Evolutionary conservation across 2,888 invertebrate genomes (phyloP), one percentile per base, ranked within the genome.

Genomic region (Abscondita cerata): DNA sequence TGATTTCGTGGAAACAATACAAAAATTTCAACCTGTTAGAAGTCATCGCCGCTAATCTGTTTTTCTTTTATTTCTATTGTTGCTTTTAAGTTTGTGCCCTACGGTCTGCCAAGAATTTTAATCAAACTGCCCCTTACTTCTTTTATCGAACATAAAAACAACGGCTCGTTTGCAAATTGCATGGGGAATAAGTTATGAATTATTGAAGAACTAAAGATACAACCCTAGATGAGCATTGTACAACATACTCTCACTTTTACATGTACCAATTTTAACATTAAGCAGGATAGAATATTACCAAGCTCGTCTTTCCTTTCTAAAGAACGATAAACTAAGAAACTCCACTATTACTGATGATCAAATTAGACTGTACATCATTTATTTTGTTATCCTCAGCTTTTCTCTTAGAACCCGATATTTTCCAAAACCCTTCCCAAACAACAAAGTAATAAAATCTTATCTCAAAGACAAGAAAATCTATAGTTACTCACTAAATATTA

Each of bases 41-140:
- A 38, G 55, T 48, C 31, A 18, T 16, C 50, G 51, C 46, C 48
- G 62, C 57, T 62, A 58, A 58, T 62, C 62, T 62, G 57, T 62
- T 59, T 62, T 62, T 51, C 59, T 64, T 60, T 64, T 64, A 64
- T 57, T 56, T 60, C 64, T 64, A 56, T 64, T 44, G 64, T 47
- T 52, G 63, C 63, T 63, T 64, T 64, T 64, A 60, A 60, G 57
- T 60, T 60, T 57, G 60, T 60, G 59, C 66, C 59, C 65, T 54
- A 60, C 60, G 66, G 64, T 59, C 70, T 70, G 73, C 68, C 59
- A 73, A 73, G 79, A 78, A 79, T 78, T 79, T 79, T 79, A 79
- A 79, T 78, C 77, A 79, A 78, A 78, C 73, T 74, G 73, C 75
- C 75, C 75, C 74, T 72, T 70, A 71, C 69, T 70, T 71, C 73